Conservation (phyloP, 2,797 vertebrate species). For the Notoglanidium macrostoma region DNA sequence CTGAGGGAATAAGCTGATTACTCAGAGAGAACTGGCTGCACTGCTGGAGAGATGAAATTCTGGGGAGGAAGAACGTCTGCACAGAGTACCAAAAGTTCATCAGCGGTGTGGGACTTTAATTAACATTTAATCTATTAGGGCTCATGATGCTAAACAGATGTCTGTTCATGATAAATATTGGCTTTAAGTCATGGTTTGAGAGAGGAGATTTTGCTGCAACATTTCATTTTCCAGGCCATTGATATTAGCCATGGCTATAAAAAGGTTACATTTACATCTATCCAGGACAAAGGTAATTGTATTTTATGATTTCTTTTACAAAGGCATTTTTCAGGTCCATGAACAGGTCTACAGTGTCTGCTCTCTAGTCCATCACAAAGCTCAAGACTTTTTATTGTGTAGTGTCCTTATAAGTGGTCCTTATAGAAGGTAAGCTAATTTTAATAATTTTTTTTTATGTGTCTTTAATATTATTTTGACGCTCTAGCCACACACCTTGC, state of each 20-base stretch:
- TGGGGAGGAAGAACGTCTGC: slow-evolving; percentile 33
- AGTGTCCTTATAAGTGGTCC: neutral
- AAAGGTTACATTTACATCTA: neutral
- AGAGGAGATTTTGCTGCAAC: slow-evolving; percentile 35
- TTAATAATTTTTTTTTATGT: neutral
- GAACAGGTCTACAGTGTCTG: neutral
- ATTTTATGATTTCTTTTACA: slow-evolving; percentile 60
- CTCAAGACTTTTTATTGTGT: neutral
- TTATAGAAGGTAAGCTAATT: neutral
- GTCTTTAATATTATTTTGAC: neutral
- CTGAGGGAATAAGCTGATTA: slow-evolving; percentile 65
- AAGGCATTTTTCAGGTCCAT: neutral
- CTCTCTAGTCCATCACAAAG: neutral
- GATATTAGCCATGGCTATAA: slow-evolving; percentile 50
- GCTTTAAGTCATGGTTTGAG: slow-evolving; percentile 61
- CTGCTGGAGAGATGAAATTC: slow-evolving; percentile 54
- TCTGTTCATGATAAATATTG: slow-evolving; percentile 59
- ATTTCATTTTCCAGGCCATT: slow-evolving; percentile 41
- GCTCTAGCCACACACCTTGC: slow-evolving; percentile 81
- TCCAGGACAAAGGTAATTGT: slow-evolving; percentile 15
- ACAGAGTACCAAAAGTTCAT: slow-evolving; percentile 60
- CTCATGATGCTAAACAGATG: slow-evolving; percentile 75
- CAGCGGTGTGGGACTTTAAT: slow-evolving; percentile 66
- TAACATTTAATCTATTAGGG: slow-evolving; percentile 67
- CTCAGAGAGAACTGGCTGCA: slow-evolving; percentile 46